Base-by-base conservation (phyloP, 1,140 invertebrate genomes). In the Euborellia annulipes region DNA sequence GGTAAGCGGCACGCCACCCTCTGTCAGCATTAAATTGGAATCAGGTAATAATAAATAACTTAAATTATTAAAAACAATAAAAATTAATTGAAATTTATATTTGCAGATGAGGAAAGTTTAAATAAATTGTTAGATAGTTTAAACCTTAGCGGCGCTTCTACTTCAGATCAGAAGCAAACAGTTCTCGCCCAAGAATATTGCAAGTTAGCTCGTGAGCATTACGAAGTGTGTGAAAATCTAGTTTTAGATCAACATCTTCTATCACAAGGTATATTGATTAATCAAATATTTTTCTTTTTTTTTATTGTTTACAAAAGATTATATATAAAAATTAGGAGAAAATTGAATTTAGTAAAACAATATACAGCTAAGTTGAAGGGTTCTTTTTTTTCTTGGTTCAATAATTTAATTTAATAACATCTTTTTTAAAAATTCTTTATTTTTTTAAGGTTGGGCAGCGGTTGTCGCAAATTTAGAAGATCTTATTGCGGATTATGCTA, bases 381-480 rank as follows among this genome's bases (percentile, higher is more conserved):
- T n/a, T n/a, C n/a, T n/a, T n/a, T n/a, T n/a, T n/a, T n/a, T n/a
- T n/a, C n/a, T n/a, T n/a, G n/a, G n/a, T n/a, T n/a, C n/a, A n/a
- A n/a, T n/a, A n/a, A n/a, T n/a, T n/a, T n/a, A n/a, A n/a, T n/a
- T n/a, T n/a, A n/a, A n/a, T n/a, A n/a, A n/a, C n/a, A n/a, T n/a
- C n/a, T n/a, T n/a, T 45, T 43, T 45, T 41, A 7, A 4, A n/a
- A 45, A 2, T 37, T 30, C n/a, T n/a, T n/a, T n/a, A n/a, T n/a
- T 37, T 34, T 30, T 54, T 55, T 41, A 34, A 63, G 71, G 88
- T 20, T 96, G 90, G 90, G 78, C 82, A 16, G 90, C 92, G 8
- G 89, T 93, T 8, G 78, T 95, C 17, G 91, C 91, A 1, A 96
- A 96, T 62, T 70, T 95, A 51, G 91, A 96, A 57, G 92, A 96